Evolutionary conservation across 1,140 invertebrate species (phyloP).

Genomic region (Colletes gigas): DNA sequence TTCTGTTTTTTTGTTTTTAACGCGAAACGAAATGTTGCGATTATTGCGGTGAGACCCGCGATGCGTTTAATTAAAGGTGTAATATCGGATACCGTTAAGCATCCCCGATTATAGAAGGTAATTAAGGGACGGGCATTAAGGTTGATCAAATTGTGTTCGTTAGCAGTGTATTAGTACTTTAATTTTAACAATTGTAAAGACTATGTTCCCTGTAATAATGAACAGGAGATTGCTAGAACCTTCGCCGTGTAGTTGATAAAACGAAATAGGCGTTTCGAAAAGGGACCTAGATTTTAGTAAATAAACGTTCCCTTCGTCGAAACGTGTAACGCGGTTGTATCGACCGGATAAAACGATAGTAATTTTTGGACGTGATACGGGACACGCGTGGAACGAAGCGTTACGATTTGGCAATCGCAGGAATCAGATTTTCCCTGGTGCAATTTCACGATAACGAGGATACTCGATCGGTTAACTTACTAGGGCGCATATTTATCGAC

Average conservation of each 20-base stretch:
- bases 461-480: neutral
- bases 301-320: too few relatives aligned
- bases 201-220: neutral
- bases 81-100: neutral
- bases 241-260: neutral
- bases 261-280: too few relatives aligned
- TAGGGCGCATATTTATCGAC: slow-evolving; percentile 31
- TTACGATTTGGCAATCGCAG: too few relatives aligned
- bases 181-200: neutral
- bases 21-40: neutral
- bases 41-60: neutral
- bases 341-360: too few relatives aligned
- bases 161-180: neutral
- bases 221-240: neutral
- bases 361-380: too few relatives aligned
- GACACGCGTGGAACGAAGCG: too few relatives aligned
- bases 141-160: neutral
- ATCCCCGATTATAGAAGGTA: neutral
- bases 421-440: too few relatives aligned
- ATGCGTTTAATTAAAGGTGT: slow-evolving; percentile 12
- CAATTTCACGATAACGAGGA: too few relatives aligned
- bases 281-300: too few relatives aligned
- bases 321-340: too few relatives aligned
- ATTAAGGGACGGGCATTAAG: neutral
- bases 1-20: too few relatives aligned